phyloP scores from a whole-genome alignment of 1,140 invertebrate species.

The Amphibalanus amphitrite region DNA sequence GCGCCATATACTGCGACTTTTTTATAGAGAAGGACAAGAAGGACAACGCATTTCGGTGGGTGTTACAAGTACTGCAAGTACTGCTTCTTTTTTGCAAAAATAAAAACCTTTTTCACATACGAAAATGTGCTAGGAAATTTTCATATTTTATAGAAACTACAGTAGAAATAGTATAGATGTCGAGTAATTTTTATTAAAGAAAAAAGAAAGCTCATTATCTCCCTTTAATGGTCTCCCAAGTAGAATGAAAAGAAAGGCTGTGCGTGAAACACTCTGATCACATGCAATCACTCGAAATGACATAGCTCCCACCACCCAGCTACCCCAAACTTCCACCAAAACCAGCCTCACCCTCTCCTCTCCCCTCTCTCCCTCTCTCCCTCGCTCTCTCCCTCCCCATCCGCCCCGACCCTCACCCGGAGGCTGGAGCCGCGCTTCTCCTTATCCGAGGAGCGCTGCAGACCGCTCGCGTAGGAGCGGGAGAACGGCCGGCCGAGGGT shows the following conservation, averaged over 20 bases:
- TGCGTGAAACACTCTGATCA: neutral
- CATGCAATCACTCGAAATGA: neutral
- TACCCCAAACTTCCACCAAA: neutral
- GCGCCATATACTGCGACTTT: no score
- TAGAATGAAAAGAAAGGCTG: neutral
- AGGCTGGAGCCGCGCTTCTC: constrained; percentile 18
- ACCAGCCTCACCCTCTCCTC: constrained; percentile 10
- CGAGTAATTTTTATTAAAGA: no score
- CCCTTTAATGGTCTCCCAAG: no score
- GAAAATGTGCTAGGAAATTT: no score
- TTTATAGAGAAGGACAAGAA: no score
- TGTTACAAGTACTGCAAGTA: no score
- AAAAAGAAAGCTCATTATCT: no score
- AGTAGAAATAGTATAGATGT: no score
- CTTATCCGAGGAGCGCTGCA: constrained; percentile 16
- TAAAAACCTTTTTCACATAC: no score
- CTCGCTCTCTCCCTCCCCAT: neutral
- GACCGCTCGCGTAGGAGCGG: constrained; percentile 25
- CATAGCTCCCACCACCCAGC: neutral
- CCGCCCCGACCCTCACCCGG: constrained; percentile 15
- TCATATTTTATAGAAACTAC: no score
- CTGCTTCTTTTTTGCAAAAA: no score
- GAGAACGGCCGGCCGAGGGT: constrained; percentile 33
- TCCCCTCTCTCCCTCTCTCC: constrained; percentile 21
- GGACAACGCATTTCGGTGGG: no score